Evolutionary conservation across 2,113 vertebrate species (phyloP), one percentile per base, ranked within the genome.

Genomic region (Nothocercus julius): DNA sequence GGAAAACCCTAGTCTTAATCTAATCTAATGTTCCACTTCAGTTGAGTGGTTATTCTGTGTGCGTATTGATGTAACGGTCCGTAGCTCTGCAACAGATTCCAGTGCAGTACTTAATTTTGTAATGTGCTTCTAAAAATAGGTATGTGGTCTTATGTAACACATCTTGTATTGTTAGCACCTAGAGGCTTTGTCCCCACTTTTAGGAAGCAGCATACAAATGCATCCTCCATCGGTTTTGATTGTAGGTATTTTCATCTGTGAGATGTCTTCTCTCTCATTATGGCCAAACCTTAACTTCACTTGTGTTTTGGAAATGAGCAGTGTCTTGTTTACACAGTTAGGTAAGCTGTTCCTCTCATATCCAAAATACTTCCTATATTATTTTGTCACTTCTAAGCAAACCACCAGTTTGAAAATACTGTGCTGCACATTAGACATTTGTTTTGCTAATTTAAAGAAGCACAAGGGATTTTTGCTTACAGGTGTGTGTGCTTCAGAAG

Each of bases 91-190:
- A 95, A 95, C 76, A 91, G 87, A 91, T 94, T 95, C 64, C 64
- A 91, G 76, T 86, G 94, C 73, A 84, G 90, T 86, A 82, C 82
- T 96, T 95, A 94, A 93, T 97, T 97, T 96, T 97, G 68, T 91
- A 94, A 95, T 89, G 79, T 91, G 87, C 54, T 95, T 94, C 94
- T 92, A 95, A 96, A 96, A 96, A 94, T 96, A 93, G 94, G 66
- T 64, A 59, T 59, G 79, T 38, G 59, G 73, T 87, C 92, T 96
- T 96, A 97, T 92, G 84, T 95, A 96, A 96, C 77, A 5, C 53
- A 85, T 93, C 80, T 94, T 95, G 77, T 86, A 94, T 96, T 96
- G 90, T 97, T 95, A 95, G 63, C 96, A 97, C 95, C 92, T 97
- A 94, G 91, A 95, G 87, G 89, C 78, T 93, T 93, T 87, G 69